Percentiles rank a stretch among this genome's conserved stretches.
Conservation (phyloP, 2,797 vertebrate species). For the Hemitrygon akajei region DNA sequence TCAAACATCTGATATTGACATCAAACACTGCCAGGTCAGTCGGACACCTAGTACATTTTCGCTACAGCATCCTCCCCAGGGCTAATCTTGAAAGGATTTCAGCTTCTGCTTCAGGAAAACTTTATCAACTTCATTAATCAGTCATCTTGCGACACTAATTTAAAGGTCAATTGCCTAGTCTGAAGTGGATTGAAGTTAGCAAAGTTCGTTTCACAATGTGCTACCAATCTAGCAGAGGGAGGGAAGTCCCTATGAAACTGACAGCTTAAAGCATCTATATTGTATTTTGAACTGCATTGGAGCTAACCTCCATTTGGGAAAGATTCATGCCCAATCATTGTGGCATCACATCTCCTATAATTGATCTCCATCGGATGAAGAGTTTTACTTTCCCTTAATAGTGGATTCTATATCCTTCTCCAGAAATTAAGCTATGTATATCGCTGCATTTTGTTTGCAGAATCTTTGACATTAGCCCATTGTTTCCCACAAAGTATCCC, state of each 20-base stretch:
- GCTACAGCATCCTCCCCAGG: not conserved
- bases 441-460: not conserved
- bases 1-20: not conserved
- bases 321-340: not conserved
- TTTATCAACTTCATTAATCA: not conserved
- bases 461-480: not conserved
- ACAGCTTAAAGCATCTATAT: not conserved
- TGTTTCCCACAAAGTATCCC: not conserved
- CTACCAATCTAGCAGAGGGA: not conserved
- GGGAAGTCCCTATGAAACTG: not conserved
- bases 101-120: not conserved
- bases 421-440: not conserved
- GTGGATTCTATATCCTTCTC: not conserved
- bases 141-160: not conserved
- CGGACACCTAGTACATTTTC: not conserved
- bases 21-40: not conserved
- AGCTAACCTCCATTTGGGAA: not conserved
- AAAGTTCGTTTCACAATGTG: not conserved
- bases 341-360: not conserved
- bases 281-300: not conserved
- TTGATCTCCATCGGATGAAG: not conserved
- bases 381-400: not conserved
- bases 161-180: not conserved
- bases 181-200: not conserved
- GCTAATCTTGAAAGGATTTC: not conserved